phyloP scores from a whole-genome alignment of 2,888 invertebrate genomes.

The Heliconius cydno region DNA sequence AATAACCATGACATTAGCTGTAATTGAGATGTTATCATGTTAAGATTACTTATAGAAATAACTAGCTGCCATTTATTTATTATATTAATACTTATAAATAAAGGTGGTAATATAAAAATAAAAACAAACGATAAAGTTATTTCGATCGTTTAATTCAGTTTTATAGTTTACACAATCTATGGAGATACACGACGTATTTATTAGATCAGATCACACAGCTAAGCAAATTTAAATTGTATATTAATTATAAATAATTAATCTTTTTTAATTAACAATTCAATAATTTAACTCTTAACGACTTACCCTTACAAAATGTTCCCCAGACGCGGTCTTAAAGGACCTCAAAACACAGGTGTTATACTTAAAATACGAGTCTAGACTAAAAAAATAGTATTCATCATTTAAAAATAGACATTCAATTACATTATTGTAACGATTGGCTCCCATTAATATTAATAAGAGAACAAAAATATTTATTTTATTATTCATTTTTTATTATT shows the following conservation, averaged over 20 bases:
- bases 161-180: constrained; percentile 81
- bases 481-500: constrained; percentile 60
- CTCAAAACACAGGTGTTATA: constrained; percentile 70
- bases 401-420: constrained; percentile 79
- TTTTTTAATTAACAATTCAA: constrained; percentile 71
- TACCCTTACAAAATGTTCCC: constrained; percentile 79
- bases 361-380: constrained; percentile 63
- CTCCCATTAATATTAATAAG: constrained; percentile 62
- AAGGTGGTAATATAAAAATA: constrained; percentile 52
- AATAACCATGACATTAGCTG: too few species aligned
- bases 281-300: constrained; percentile 78
- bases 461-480: constrained; percentile 77
- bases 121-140: constrained; percentile 71
- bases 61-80: too few species aligned
- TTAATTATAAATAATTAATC: constrained; percentile 73
- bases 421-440: constrained; percentile 71
- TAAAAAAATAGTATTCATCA: constrained; percentile 63
- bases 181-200: constrained; percentile 75
- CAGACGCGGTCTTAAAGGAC: constrained; percentile 65
- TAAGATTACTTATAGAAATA: too few species aligned
- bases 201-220: constrained; percentile 82
- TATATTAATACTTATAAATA: neutral
- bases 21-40: too few species aligned
- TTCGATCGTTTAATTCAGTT: constrained; percentile 79
- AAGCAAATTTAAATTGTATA: constrained; percentile 77